Conservation (phyloP, 2,113 vertebrate genomes). For the Rhynchopsitta pachyrhyncha region DNA sequence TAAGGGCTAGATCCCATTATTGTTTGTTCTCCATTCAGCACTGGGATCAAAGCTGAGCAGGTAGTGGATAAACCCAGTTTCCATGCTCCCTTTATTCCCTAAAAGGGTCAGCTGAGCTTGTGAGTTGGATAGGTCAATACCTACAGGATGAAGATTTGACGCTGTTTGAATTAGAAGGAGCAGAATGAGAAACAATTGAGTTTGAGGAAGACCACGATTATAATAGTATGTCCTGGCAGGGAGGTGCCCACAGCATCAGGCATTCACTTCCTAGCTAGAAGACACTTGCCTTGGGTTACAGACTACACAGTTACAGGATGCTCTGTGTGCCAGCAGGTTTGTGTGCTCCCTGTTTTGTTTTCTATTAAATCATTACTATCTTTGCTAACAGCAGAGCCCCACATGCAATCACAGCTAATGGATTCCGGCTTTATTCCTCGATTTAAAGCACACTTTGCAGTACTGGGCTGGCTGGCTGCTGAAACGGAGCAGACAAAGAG, state of each 20-base stretch:
- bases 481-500: constrained; percentile 46
- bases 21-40: background rate
- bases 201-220: background rate
- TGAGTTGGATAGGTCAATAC: background rate
- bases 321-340: background rate
- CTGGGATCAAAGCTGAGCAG: background rate
- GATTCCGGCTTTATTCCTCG: constrained; percentile 37
- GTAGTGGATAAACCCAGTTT: background rate
- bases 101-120: background rate
- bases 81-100: background rate
- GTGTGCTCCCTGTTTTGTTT: background rate
- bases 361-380: constrained; percentile 42
- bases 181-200: background rate
- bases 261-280: background rate
- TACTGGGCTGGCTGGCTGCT: background rate
- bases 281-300: background rate
- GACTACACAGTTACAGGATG: background rate
- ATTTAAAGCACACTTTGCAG: background rate
- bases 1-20: background rate
- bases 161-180: background rate
- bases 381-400: constrained; percentile 35
- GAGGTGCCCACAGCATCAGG: background rate
- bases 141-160: background rate
- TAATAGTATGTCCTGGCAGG: background rate
- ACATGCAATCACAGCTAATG: constrained; percentile 30